Conservation (phyloP, 2,888 invertebrate species). For the Scelioninae gen. 2 region DNA sequence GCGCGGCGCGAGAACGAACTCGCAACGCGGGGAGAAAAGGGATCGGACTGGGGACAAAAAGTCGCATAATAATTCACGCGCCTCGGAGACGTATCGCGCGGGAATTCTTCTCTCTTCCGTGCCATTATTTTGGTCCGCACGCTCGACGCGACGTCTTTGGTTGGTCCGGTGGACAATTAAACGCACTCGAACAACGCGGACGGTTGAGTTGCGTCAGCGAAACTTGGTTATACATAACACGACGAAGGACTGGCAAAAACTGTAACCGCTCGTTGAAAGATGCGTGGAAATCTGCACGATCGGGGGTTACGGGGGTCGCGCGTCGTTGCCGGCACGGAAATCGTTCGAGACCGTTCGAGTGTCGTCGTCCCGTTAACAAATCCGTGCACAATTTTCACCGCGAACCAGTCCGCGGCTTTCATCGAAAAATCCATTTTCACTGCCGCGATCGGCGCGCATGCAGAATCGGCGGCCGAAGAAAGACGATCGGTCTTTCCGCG, state of each 20-base stretch:
- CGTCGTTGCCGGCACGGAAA: no score
- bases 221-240: no score
- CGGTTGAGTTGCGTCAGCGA: no score
- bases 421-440: slow-evolving; percentile 58
- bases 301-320: no score
- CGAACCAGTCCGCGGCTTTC: slow-evolving; percentile 52
- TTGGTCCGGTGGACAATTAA: slow-evolving; percentile 6
- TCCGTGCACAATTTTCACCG: slow-evolving; percentile 32
- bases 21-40: slow-evolving; percentile 34
- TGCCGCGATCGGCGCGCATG: slow-evolving; percentile 44
- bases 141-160: slow-evolving; percentile 17
- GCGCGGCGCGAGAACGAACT: slow-evolving; percentile 53
- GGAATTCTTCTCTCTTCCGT: slow-evolving; percentile 12
- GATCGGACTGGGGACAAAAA: slow-evolving; percentile 24
- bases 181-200: no score
- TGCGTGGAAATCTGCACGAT: no score
- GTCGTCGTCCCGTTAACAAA: no score
- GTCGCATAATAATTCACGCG: slow-evolving; percentile 33
- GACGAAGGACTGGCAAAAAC: no score
- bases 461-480: slow-evolving; percentile 32
- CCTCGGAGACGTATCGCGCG: slow-evolving; percentile 5
- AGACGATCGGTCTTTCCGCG: slow-evolving; percentile 43
- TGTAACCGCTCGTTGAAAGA: no score
- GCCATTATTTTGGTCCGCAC: slow-evolving; percentile 13
- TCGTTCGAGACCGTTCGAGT: no score